Base-by-base conservation (phyloP, 64 coral and sea anemone species). In the Dendronephthya gigantea region DNA sequence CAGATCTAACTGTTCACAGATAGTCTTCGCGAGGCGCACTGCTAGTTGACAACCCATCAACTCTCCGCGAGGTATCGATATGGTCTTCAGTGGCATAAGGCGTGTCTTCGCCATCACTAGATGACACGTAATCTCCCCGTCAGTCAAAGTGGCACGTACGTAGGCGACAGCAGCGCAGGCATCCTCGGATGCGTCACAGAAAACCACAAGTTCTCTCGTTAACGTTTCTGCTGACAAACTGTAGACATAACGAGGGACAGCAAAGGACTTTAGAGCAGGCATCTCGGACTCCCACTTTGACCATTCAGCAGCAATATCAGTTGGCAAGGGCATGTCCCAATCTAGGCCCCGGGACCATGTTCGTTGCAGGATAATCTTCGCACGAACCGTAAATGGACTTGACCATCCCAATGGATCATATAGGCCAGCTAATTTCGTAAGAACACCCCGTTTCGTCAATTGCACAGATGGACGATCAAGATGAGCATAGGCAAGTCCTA, bases 21-120 rank as follows among this genome's bases (percentile, higher is more conserved):
- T 27, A 27, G 69, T 75, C 29, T 37, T 37, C 35, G 69, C 69
- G 4, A 75, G 69, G 1, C 69, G 69, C 5, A 75, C 69, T 33
- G 69, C 69, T 1, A 75, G 69, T 75, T 75, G 69, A 37, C 87
- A 58, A 27, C 40, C 69, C 72, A 88, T 81, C 47, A 88, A 35
- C 30, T 88, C 47, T 82, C 86, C 72, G 9, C 86, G 33, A 48
- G 86, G 86, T 27, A 88, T 82, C 4, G 85, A 83, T 8, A 88
- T 47, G 49, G 50, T 34, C 30, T 84, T 84, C n/a, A 91, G 36
- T 56, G 56, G 85, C 59, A 81, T 84, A 30, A 88, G 12, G 48
- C 75, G 85, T 12, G 81, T 79, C 56, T 91, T 91, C 39, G 90
- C 69, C 62, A 88, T 84, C 6, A 88, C 56, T 7, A 91, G 25